These are phyloP conservation scores for Julus scandinavius DNA, from an alignment of 2,888 invertebrate species.

Conservation along the genomic window DNA sequence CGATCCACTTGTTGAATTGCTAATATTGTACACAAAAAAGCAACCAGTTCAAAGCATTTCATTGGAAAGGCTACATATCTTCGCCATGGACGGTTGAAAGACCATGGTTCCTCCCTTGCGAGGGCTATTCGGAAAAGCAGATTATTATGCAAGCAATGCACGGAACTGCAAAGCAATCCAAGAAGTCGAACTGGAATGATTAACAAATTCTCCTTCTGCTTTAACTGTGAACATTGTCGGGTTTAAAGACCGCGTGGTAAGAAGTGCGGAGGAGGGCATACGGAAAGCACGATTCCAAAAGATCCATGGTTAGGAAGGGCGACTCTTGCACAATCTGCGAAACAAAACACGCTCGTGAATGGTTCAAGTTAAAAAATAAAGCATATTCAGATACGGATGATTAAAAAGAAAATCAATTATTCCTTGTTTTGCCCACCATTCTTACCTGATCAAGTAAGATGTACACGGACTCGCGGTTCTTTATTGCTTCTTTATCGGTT, in stretches of 20 bases:
- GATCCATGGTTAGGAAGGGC: slow-evolving; percentile 97
- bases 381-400: too few species aligned
- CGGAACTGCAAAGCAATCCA: not conserved
- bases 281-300: slow-evolving; percentile 98
- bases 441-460: slow-evolving; percentile 84
- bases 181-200: slow-evolving; percentile 13
- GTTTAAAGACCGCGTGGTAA: slow-evolving; percentile 91
- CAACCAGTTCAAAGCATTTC: not conserved
- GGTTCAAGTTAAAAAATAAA: too few species aligned
- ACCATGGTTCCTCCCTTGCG: not conserved
- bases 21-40: not conserved
- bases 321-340: slow-evolving; percentile 94
- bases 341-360: not conserved
- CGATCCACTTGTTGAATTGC: not conserved
- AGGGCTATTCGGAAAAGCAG: not conserved
- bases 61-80: not conserved
- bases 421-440: not conserved
- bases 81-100: not conserved
- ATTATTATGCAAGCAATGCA: slow-evolving; percentile 17
- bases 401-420: slow-evolving; percentile 7
- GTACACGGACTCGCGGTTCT: slow-evolving; percentile 96
- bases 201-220: not conserved
- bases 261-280: slow-evolving; percentile 97
- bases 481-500: slow-evolving; percentile 91
- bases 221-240: slow-evolving; percentile 56